Evolutionary conservation across 2,797 vertebrate genomes (phyloP), one percentile per base, ranked within the genome.

Genomic region (Streptopelia turtur): DNA sequence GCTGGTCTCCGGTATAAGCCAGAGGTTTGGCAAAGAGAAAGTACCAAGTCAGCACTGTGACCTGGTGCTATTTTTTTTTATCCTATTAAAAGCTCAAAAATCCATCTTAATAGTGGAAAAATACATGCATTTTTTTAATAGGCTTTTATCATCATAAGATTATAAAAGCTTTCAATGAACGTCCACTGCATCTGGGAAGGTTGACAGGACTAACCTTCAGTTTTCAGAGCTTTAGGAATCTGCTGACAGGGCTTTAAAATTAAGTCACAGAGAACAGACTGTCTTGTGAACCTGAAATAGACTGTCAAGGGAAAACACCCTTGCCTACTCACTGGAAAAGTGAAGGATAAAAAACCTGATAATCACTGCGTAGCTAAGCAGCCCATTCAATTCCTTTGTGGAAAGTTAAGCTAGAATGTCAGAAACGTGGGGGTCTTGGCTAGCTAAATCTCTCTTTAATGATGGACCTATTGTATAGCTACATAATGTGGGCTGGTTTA

Each of bases 241-340:
- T 91, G 76, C 59, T 93, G 82, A 76, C n/a, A 82, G 41, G 35
- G 39, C 69, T 93, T 94, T 90, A 45, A 87, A 87, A 49, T 75
- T 75, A 91, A 79, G 57, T 71, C 47, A 20, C 22, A 70, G 74
- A 81, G 47, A 92, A 57, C 68, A 80, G 41, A 20, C 27, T 72
- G 39, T 76, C 43, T 89, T 82, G 43, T 74, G 88, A 82, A 84
- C 55, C 60, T 79, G 59, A 93, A 90, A 81, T 35, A 91, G 57
- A 57, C 57, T 49, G 47, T 72, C 31, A 79, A 65, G 55, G 77
- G 63, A 90, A 84, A 89, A 79, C 27, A 60, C 65, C 30, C 55
- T 85, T 78, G 55, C 60, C 61, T 90, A 71, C 72, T 93, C 47
- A 63, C 35, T 83, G 66, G 41, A 88, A 86, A 88, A 86, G 20